Percentiles rank a stretch among this genome's conserved stretches.
Evolutionary conservation across 2,113 vertebrate genomes (phyloP).

Genomic region (Desmodus rotundus): DNA sequence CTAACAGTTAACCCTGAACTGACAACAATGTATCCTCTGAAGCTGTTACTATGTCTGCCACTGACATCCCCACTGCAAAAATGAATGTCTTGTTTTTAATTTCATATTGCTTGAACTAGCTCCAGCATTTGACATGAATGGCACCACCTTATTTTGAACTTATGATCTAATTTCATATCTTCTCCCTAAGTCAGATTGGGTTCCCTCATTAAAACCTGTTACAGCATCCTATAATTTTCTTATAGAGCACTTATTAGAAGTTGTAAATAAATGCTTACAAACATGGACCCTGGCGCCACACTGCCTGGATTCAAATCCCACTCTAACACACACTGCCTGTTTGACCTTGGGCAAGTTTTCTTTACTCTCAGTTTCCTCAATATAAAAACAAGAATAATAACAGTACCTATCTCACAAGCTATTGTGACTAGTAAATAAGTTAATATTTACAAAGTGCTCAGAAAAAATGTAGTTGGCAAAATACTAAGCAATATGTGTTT

Average conservation of each 20-base stretch:
- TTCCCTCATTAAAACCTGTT: neutral
- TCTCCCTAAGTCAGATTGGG: neutral
- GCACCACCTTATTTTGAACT: neutral
- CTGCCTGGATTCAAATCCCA: neutral
- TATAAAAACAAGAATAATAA: neutral
- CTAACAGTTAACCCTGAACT: neutral
- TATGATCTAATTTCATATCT: slow-evolving; percentile 5
- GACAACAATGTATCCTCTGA: neutral
- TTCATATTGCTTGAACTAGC: neutral
- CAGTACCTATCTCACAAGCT: neutral
- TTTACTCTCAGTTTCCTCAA: neutral
- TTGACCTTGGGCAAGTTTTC: neutral
- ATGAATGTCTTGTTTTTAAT: neutral
- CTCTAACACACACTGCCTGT: neutral
- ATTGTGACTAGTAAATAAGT: neutral
- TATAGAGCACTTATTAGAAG: neutral
- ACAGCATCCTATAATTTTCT: neutral
- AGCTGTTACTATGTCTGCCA: neutral
- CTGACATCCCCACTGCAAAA: neutral
- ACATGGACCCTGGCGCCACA: neutral
- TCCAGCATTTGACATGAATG: neutral
- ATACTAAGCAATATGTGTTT: neutral
- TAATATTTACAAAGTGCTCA: neutral
- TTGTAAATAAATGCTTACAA: neutral
- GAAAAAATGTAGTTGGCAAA: neutral